phyloP scores from a whole-genome alignment of 2,113 vertebrate genomes.

The Puffinus mauretanicus region DNA sequence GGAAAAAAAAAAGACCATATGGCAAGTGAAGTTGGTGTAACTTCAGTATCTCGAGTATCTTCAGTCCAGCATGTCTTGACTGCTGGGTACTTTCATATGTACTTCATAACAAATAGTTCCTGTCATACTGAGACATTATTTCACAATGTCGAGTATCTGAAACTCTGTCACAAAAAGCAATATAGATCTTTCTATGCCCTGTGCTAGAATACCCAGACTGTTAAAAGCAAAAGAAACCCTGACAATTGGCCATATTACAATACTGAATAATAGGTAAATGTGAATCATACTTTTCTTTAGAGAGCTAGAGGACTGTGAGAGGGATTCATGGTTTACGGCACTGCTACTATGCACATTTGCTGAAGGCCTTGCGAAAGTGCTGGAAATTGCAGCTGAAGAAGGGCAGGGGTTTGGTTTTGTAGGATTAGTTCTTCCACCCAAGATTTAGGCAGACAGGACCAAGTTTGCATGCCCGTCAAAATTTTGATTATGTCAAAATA shows the following conservation, averaged over 20 bases:
- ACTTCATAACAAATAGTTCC: not conserved
- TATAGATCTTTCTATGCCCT: not conserved
- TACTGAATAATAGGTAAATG: not conserved
- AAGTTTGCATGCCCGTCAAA: not conserved
- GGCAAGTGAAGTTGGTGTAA: not conserved
- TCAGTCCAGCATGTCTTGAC: not conserved
- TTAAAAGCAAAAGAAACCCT: not conserved
- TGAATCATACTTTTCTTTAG: not conserved
- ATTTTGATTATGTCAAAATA: not conserved
- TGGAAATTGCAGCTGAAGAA: not conserved
- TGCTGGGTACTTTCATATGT: not conserved
- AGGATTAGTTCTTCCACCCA: not conserved
- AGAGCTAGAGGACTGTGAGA: not conserved
- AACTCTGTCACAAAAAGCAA: not conserved
- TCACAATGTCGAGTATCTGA: not conserved
- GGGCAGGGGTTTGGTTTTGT: not conserved
- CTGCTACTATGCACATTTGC: not conserved
- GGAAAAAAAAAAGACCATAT: not conserved
- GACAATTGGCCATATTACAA: not conserved
- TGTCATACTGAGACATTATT: not conserved
- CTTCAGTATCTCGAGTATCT: not conserved
- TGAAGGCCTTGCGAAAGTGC: not conserved
- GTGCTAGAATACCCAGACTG: not conserved
- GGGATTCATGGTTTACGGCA: not conserved
- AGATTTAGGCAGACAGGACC: not conserved